Conservation (phyloP, 2,888 invertebrate genomes). For the Hoplodrina ambigua region DNA sequence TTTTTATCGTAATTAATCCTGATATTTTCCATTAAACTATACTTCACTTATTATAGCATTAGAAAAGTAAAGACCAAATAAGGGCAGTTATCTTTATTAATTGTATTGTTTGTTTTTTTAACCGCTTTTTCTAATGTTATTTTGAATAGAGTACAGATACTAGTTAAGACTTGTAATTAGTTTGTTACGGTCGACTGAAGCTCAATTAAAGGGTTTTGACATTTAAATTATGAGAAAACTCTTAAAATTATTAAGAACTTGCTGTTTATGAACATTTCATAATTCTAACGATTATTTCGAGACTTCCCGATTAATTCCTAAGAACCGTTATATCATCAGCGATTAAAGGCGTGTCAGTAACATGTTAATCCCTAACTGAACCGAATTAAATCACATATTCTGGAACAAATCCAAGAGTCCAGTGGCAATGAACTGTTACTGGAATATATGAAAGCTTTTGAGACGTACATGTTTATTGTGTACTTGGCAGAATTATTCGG, state of each 20-base stretch:
- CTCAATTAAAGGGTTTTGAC: not conserved
- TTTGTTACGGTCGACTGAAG: constrained; percentile 2
- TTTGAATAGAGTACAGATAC: not conserved
- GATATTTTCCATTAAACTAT: constrained; percentile 12
- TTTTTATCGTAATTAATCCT: constrained; percentile 42
- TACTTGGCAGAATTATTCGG: not conserved
- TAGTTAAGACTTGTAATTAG: not conserved
- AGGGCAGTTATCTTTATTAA: no score
- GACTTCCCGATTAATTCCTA: constrained; percentile 16
- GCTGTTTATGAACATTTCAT: not conserved
- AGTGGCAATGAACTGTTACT: constrained; percentile 30
- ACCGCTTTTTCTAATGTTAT: no score
- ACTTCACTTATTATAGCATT: no score
- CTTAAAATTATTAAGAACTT: no score
- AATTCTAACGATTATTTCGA: not conserved
- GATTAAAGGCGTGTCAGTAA: constrained; percentile 44
- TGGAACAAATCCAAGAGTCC: constrained; percentile 46
- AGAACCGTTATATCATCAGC: constrained; percentile 21
- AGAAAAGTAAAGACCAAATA: no score
- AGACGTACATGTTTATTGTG: not conserved
- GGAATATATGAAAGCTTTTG: constrained; percentile 12
- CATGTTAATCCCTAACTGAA: constrained; percentile 29
- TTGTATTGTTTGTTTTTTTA: no score
- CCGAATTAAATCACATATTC: constrained; percentile 42
- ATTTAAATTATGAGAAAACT: no score